Conservation (phyloP, 2,113 vertebrate species). For the Labrus mixtus region DNA sequence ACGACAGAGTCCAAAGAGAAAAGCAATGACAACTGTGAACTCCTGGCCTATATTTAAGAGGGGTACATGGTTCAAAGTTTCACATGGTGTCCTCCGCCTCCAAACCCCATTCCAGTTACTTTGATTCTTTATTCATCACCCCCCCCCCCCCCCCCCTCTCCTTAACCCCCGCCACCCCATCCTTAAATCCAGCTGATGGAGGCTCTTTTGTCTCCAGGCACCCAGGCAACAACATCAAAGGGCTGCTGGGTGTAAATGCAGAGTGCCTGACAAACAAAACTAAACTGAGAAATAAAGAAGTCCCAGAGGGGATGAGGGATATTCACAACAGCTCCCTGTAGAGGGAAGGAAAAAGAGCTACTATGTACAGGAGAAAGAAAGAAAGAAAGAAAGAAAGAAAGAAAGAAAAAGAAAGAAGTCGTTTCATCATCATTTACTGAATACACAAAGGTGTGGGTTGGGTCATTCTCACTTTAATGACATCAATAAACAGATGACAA, state of each 20-base stretch:
- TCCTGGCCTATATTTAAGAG: slow-evolving; percentile 70
- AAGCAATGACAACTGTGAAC: slow-evolving; percentile 70
- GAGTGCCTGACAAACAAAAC: slow-evolving; percentile 75
- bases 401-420: slow-evolving; percentile 7
- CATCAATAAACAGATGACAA: slow-evolving; percentile 73
- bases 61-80: slow-evolving; percentile 77
- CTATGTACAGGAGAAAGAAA: slow-evolving; percentile 35
- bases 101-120: slow-evolving; percentile 75
- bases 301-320: slow-evolving; percentile 85
- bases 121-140: slow-evolving; percentile 81
- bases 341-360: slow-evolving; percentile 34
- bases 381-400: slow-evolving; percentile 19
- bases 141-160: slow-evolving; percentile 1
- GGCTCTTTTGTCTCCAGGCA: slow-evolving; percentile 85
- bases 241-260: slow-evolving; percentile 80
- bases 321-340: slow-evolving; percentile 83
- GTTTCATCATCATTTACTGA: slow-evolving; percentile 72
- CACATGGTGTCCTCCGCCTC: slow-evolving; percentile 75
- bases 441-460: slow-evolving; percentile 70
- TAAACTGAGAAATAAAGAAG: slow-evolving; percentile 79
- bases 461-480: slow-evolving; percentile 64
- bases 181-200: slow-evolving; percentile 86
- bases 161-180: slow-evolving; percentile 67
- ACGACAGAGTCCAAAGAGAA: slow-evolving; percentile 40
- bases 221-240: slow-evolving; percentile 95